Base-by-base conservation (phyloP, 2,797 vertebrate genomes). In the Acanthis flammea region DNA sequence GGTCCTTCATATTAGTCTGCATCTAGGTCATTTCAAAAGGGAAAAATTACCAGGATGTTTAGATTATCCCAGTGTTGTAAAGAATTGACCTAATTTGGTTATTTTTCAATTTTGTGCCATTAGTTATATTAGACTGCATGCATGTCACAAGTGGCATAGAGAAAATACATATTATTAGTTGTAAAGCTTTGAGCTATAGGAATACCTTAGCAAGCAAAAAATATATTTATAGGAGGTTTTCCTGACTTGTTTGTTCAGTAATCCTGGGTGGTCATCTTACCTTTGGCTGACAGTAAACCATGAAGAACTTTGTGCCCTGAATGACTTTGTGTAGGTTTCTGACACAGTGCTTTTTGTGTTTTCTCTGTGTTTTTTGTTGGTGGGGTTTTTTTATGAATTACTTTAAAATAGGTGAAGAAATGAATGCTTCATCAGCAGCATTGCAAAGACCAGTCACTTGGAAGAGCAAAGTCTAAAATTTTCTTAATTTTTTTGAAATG, bases 111-210 rank as follows among this genome's bases (percentile, higher is more conserved):
- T 76, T 57, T 76, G 24, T 94, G 55, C n/a, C 27, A 18, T 83
- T 66, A 70, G 31, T 62, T 92, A 3, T 9, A 9, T 75, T 74
- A 62, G 41, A 30, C 25, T 82, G 13, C 21, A 9, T 66, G 14
- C 6, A 3, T 73, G 35, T 67, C 48, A 76, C 18, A 47, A 21
- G n/a, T 67, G 23, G 4, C 33, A 19, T 21, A 70, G 53, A 18
- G 30, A 62, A 48, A 41, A 57, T 33, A 67, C 0, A 3, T 70
- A 3, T 6, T 45, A 25, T 11, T 68, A 1, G 0, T 41, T 61
- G 8, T 54, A 47, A 6, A 47, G 12, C 30, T 70, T 62, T 0
- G 2, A 76, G 19, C 25, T 88, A 14, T 44, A 73, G 63, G 79
- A 83, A n/a, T 60, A 60, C 58, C 6, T 70, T 44, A 55, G 25